Percentiles rank a stretch among this genome's conserved stretches.
Conservation (phyloP, 2,113 vertebrate species). For the Carassius gibelio region DNA sequence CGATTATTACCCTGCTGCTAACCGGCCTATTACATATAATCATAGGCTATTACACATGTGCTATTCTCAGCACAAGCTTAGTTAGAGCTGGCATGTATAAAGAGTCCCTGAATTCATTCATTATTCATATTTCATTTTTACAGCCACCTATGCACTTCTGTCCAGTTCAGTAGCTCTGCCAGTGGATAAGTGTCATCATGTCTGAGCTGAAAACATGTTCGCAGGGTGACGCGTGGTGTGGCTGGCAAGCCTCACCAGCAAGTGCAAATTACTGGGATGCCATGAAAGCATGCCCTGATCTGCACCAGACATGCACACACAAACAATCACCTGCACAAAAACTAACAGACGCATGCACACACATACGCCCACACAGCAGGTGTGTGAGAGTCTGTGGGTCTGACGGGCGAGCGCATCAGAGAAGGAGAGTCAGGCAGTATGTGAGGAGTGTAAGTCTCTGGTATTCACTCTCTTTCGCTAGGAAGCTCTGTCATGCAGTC, state of each 20-base stretch:
- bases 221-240: constrained; percentile 18
- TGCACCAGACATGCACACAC: not conserved
- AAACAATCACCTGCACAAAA: constrained; percentile 46
- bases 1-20: not conserved
- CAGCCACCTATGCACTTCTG: not conserved
- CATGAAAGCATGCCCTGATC: constrained; percentile 30
- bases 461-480: constrained; percentile 11
- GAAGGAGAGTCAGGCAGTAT: not conserved
- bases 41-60: constrained; percentile 3
- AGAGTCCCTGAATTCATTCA: constrained; percentile 24
- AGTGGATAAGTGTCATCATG: constrained; percentile 33
- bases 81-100: constrained; percentile 6
- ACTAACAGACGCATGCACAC: constrained; percentile 9
- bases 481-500: constrained; percentile 35
- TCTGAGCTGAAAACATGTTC: constrained; percentile 30
- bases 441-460: constrained; percentile 20
- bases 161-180: not conserved
- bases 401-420: not conserved
- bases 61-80: constrained; percentile 4
- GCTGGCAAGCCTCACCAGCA: constrained; percentile 36
- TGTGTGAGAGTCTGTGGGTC: not conserved
- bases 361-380: not conserved
- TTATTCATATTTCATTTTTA: constrained; percentile 28
- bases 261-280: constrained; percentile 47
- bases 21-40: not conserved